These are phyloP conservation scores for Cosmorhoe ocellata DNA, from an alignment of 2,888 invertebrate species.

Conservation along the genomic window DNA sequence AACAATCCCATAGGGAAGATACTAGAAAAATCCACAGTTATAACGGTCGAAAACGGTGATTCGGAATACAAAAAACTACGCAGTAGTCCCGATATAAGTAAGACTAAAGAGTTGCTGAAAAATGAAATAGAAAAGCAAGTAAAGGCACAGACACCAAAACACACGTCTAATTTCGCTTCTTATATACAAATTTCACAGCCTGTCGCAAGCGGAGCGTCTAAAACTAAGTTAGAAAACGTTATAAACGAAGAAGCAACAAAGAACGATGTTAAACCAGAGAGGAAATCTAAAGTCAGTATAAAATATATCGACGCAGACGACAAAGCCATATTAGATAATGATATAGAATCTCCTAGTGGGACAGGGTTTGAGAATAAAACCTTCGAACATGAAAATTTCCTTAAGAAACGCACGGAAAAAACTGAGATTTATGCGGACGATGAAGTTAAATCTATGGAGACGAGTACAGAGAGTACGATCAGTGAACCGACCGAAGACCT, in stretches of 20 bases:
- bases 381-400: conserved; percentile 74
- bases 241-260: conserved; percentile 44
- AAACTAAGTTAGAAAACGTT: conserved; percentile 47
- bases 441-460: conserved; percentile 71
- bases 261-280: conserved; percentile 47
- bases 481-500: conserved; percentile 70
- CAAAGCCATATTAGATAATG: conserved; percentile 65
- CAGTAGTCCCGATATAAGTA: conserved; percentile 43
- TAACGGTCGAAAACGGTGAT: conserved; percentile 73
- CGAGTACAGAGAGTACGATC: conserved; percentile 71
- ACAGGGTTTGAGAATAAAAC: conserved; percentile 78
- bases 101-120: conserved; percentile 56
- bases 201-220: conserved; percentile 69
- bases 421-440: conserved; percentile 48
- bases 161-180: conserved; percentile 84
- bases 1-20: conserved; percentile 80
- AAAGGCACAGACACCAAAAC: conserved; percentile 71
- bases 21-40: conserved; percentile 77
- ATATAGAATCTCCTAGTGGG: conserved; percentile 73
- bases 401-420: conserved; percentile 67
- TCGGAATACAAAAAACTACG: conserved; percentile 40
- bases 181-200: conserved; percentile 83
- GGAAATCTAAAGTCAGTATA: conserved; percentile 52
- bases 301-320: conserved; percentile 71
- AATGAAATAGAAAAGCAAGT: conserved; percentile 74